phyloP scores from a whole-genome alignment of 23 tunicate genomes.

The Corella eumyota region DNA sequence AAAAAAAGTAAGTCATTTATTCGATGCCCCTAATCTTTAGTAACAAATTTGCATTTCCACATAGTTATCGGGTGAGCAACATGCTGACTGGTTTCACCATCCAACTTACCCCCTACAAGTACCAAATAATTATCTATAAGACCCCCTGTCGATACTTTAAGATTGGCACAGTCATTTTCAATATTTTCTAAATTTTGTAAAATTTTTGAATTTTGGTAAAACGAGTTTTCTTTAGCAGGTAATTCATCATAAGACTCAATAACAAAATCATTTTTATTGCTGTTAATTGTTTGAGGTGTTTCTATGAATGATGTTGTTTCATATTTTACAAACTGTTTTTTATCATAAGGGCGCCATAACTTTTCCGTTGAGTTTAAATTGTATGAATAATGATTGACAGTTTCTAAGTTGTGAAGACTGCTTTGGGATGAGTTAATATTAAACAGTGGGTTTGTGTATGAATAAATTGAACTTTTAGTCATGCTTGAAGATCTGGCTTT shows the following conservation, averaged over 20 bases:
- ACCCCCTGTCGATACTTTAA: not conserved
- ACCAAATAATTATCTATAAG: not conserved
- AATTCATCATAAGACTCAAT: not conserved
- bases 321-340: conserved; percentile 2
- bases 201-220: conserved; percentile 8
- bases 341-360: conserved; percentile 3
- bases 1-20: no score
- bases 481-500: no score
- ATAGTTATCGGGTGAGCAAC: conserved; percentile 6
- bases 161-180: no score
- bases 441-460: no score
- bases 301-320: conserved; percentile 41
- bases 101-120: conserved; percentile 24
- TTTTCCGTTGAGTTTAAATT: conserved; percentile 5
- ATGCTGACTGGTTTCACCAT: conserved; percentile 9
- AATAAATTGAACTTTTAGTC: no score
- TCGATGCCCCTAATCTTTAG: not conserved
- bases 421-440: no score
- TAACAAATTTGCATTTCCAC: conserved; percentile 20
- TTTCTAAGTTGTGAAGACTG: no score
- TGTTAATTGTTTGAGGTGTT: not conserved
- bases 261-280: no score
- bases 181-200: not conserved
- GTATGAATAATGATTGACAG: conserved; percentile 17
- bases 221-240: not conserved